phyloP scores from a whole-genome alignment of 35 echinoderm and acorn worm species.

The Ophiothrix spiculata region DNA sequence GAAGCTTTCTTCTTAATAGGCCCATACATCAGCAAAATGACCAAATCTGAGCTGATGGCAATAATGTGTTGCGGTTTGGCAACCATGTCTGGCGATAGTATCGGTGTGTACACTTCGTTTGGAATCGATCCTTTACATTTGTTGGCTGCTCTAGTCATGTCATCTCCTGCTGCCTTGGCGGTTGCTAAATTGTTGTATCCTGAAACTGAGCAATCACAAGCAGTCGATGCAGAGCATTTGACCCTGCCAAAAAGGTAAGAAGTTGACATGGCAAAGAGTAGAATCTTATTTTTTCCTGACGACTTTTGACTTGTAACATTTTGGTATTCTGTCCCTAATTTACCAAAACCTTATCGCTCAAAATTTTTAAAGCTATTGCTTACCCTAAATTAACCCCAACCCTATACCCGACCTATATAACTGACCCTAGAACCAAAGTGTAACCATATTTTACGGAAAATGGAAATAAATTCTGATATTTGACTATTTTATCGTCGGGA shows the following conservation, averaged over 20 bases:
- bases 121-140: constrained; percentile 72
- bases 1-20: constrained; percentile 64
- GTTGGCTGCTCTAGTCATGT: constrained; percentile 72
- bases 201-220: constrained; percentile 60
- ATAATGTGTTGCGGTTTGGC: constrained; percentile 83
- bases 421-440: too few species aligned
- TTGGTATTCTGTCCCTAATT: too few species aligned
- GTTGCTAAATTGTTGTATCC: constrained; percentile 76
- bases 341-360: too few species aligned
- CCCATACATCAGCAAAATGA: constrained; percentile 62
- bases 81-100: constrained; percentile 62
- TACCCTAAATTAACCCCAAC: too few species aligned
- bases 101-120: constrained; percentile 59
- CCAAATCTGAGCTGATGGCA: constrained; percentile 62
- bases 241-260: constrained; percentile 63
- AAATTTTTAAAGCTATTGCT: too few species aligned
- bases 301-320: too few species aligned
- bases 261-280: too few species aligned
- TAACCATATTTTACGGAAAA: too few species aligned
- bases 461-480: too few species aligned
- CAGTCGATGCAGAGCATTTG: constrained; percentile 35
- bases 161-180: constrained; percentile 71
- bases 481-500: too few species aligned
- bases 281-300: too few species aligned
- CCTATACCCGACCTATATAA: too few species aligned